Base-by-base conservation (phyloP, 2,113 vertebrate species). In the Amia ocellicauda region DNA sequence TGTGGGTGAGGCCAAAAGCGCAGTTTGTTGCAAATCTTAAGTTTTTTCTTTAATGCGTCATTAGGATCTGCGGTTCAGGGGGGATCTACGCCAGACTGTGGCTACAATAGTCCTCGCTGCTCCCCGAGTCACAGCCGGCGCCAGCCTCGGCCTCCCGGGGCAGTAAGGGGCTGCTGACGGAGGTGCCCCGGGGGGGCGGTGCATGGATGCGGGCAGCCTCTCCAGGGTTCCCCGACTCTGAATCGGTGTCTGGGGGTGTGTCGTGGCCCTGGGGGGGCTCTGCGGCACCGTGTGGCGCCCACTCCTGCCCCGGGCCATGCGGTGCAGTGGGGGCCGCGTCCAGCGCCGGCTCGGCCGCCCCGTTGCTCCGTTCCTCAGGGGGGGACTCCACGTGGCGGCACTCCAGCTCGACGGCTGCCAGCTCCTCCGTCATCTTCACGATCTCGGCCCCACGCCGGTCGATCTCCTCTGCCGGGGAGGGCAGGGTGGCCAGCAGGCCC, bases 401-500 rank as follows among this genome's bases (percentile, higher is more conserved):
- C 66, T 80, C 83, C 49, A 78, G 67, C 42, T 80, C 84, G 8
- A 69, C 55, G 40, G 70, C 52, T 13, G 72, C 77, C 60, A 64
- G 74, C 8, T 79, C 77, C 49, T 85, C 80, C 3, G 80, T 79
- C 78, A 83, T 74, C 70, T 82, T 83, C 81, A 70, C 67, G 8
- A 73, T 74, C 64, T 89, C 85, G 41, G 73, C 78, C 63, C 72
- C 84, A 1, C 83, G 69, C 62, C 73, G 71, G 77, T 86, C 85
- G 56, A 73, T 82, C 65, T 85, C 87, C 64, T 74, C 78, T 62
- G 75, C 75, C 57, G 75, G 79, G 67, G 67, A 64, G 17, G 74
- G 50, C 40, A 68, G 79, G n/a, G n/a, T n/a, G n/a, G 66, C 80
- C 68, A 64, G 86, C 80, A 7, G 82, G 76, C 66, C 86, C 58